phyloP scores from a whole-genome alignment of 2,797 vertebrate species.

The Nothura maculosa region DNA sequence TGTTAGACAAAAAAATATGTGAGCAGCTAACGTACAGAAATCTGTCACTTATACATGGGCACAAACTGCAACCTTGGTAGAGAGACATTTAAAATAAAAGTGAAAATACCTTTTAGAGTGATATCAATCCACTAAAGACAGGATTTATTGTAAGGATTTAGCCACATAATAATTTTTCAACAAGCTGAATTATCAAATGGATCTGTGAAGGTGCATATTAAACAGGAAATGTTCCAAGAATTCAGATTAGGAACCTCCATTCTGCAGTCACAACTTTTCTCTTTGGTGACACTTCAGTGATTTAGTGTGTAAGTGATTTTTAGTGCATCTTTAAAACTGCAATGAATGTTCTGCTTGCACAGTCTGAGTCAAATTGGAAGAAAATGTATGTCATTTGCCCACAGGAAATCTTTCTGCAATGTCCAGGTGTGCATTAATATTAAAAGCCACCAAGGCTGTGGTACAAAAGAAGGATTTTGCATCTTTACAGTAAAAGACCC shows the following conservation, averaged over 20 bases:
- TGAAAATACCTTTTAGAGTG: neutral
- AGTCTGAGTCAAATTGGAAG: neutral
- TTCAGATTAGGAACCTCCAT: neutral
- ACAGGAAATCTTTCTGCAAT: neutral
- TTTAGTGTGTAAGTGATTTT: neutral
- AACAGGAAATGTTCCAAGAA: neutral
- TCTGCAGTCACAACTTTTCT: neutral
- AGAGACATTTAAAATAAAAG: neutral
- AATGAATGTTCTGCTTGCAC: neutral
- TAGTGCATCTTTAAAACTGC: neutral
- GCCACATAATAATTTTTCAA: neutral
- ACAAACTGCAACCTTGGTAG: no score
- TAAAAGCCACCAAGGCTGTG: neutral
- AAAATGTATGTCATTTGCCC: neutral
- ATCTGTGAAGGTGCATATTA: neutral
- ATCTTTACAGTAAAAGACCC: neutral
- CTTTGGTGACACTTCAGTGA: neutral
- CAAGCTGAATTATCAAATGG: neutral
- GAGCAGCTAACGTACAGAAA: neutral
- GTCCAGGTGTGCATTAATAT: constrained; percentile 55
- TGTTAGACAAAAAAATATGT: neutral
- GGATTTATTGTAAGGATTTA: neutral
- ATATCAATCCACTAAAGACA: neutral
- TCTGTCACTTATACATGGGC: neutral
- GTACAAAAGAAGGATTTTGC: constrained; percentile 34